Percentiles rank a stretch among this genome's conserved stretches.
Evolutionary conservation across 2,888 invertebrate species (phyloP).

Genomic region (Leptinotarsa tumamoca): DNA sequence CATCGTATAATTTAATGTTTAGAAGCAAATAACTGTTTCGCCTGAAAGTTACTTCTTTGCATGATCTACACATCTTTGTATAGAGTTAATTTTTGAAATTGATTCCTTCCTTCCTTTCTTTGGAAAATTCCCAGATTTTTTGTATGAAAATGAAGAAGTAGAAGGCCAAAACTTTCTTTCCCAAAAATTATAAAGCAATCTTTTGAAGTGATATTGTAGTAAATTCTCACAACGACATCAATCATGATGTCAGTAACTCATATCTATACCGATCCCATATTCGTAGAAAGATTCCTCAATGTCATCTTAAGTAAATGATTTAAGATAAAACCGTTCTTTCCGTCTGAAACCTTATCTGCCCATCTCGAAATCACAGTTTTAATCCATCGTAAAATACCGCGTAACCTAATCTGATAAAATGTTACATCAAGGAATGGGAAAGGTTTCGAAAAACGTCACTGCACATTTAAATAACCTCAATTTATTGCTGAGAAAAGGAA

Average conservation of each 20-base stretch:
- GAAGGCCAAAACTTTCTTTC: no score
- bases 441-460: conserved; percentile 37
- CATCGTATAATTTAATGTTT: no score
- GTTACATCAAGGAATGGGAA: conserved; percentile 33
- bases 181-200: no score
- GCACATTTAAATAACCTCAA: conserved; percentile 43
- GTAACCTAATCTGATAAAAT: conserved; percentile 44
- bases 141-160: no score
- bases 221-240: not conserved
- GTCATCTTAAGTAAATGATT: not conserved
- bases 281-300: not conserved
- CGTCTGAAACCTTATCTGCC: conserved; percentile 11
- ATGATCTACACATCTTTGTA: no score
- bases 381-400: conserved; percentile 37
- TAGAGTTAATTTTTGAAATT: no score
- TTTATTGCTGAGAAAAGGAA: conserved; percentile 43
- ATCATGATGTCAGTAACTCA: not conserved
- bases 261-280: not conserved
- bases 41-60: no score
- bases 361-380: conserved; percentile 24
- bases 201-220: no score
- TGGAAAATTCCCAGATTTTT: no score
- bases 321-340: not conserved
- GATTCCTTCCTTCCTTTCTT: no score
- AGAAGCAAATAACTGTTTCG: no score